Percentiles rank a stretch among this genome's conserved stretches.
Conservation (phyloP, 53 echinoderm and acorn worm genomes). For the Apostichopus leukothele region DNA sequence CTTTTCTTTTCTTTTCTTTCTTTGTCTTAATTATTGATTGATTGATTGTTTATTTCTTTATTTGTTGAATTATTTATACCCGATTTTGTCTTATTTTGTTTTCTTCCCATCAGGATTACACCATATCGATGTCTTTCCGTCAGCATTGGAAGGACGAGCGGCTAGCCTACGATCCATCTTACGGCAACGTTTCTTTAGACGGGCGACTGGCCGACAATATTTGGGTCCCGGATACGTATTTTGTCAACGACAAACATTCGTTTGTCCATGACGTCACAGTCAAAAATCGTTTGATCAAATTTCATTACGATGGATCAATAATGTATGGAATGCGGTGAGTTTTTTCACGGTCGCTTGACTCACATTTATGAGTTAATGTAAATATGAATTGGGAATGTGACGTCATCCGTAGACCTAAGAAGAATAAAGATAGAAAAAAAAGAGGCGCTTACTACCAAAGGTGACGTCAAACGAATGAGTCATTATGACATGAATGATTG, state of each 20-base stretch:
- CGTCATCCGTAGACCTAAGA: too few species aligned
- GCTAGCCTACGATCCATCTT: constrained; percentile 67
- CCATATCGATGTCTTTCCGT: constrained; percentile 94
- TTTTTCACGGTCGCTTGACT: neutral
- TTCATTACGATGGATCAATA: constrained; percentile 83
- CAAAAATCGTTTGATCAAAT: constrained; percentile 81
- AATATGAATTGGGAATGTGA: too few species aligned
- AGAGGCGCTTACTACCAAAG: too few species aligned
- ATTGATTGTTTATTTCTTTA: neutral
- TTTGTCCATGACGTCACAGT: constrained; percentile 99
- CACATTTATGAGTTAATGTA: too few species aligned
- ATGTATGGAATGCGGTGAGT: constrained; percentile 94
- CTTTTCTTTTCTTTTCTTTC: too few species aligned
- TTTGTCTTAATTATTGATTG: too few species aligned
- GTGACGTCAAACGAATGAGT: too few species aligned
- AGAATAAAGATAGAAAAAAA: too few species aligned
- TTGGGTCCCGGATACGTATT: constrained; percentile 99
- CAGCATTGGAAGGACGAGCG: constrained; percentile 95
- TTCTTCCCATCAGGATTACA: constrained; percentile 73
- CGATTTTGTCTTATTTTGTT: too few species aligned
- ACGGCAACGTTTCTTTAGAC: constrained; percentile 93
- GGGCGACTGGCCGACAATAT: constrained; percentile 85
- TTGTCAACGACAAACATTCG: constrained; percentile 93
- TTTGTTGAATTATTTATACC: neutral
- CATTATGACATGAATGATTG: too few species aligned